Evolutionary conservation across 2,797 vertebrate genomes (phyloP).

Genomic region (Mormyrops boulengeri): DNA sequence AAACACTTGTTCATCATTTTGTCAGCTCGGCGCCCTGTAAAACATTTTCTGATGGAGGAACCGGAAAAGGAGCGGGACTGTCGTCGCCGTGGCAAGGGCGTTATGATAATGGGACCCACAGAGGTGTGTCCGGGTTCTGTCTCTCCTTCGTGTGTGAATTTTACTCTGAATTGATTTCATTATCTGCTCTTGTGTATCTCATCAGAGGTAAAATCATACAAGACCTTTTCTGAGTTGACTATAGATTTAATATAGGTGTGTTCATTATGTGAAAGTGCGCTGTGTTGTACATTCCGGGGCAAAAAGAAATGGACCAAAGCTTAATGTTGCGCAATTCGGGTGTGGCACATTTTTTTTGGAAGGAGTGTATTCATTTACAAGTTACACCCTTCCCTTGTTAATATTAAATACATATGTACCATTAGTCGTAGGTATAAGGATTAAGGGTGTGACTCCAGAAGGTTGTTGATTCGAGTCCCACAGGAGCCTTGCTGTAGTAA

Average conservation of each 20-base stretch:
- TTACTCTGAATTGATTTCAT: neutral
- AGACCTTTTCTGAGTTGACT: neutral
- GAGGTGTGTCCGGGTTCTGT: neutral
- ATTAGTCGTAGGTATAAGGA: neutral
- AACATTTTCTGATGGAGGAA: neutral
- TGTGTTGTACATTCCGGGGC: neutral
- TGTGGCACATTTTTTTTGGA: neutral
- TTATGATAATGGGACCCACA: neutral
- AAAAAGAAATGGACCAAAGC: neutral
- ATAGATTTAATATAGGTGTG: neutral
- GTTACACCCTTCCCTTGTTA: neutral
- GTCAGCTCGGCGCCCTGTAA: neutral
- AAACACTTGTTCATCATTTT: slow-evolving; percentile 6
- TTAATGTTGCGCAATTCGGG: neutral
- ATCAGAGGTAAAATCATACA: neutral
- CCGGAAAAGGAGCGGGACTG: neutral
- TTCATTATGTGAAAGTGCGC: neutral
- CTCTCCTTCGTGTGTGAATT: neutral
- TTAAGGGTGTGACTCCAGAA: neutral
- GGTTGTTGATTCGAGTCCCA: neutral
- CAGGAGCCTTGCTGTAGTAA: neutral
- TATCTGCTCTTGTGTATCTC: neutral
- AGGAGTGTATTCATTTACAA: neutral
- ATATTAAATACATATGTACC: neutral
- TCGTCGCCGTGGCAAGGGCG: neutral